Conservation (phyloP, 92 coral and sea anemone species). For the Parazoanthus swiftii region DNA sequence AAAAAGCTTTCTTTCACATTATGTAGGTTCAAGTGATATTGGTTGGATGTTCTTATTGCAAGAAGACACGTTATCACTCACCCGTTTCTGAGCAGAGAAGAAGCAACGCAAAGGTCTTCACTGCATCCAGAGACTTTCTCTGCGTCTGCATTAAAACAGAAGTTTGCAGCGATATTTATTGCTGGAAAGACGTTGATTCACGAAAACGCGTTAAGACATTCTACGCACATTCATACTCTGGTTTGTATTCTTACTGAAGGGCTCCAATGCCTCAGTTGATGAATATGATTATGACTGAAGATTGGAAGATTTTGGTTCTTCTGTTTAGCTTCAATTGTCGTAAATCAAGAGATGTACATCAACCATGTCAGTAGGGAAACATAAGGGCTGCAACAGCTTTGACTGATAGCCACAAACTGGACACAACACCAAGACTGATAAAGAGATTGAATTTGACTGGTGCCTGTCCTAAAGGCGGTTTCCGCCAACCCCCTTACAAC, state of each 20-base stretch:
- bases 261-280: neutral
- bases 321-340: neutral
- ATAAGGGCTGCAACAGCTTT: neutral
- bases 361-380: neutral
- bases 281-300: neutral
- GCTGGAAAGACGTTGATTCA: neutral
- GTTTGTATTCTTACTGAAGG: neutral
- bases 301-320: neutral
- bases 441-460: neutral
- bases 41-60: neutral
- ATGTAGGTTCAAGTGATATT: neutral
- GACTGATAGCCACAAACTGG: neutral
- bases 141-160: neutral
- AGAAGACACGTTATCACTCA: neutral
- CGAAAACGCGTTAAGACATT: neutral
- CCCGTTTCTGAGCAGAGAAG: neutral
- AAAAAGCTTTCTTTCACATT: too few relatives aligned
- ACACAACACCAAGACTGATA: too few relatives aligned
- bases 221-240: too few relatives aligned
- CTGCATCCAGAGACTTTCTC: neutral
- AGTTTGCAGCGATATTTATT: neutral
- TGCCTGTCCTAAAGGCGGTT: slow-evolving; percentile 7
- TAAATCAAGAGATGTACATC: neutral
- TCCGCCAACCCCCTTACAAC: neutral
- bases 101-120: neutral